Percentiles rank a stretch among this genome's conserved stretches.
Evolutionary conservation across 2,113 vertebrate species (phyloP).

Genomic region (Sakesphorus luctuosus): DNA sequence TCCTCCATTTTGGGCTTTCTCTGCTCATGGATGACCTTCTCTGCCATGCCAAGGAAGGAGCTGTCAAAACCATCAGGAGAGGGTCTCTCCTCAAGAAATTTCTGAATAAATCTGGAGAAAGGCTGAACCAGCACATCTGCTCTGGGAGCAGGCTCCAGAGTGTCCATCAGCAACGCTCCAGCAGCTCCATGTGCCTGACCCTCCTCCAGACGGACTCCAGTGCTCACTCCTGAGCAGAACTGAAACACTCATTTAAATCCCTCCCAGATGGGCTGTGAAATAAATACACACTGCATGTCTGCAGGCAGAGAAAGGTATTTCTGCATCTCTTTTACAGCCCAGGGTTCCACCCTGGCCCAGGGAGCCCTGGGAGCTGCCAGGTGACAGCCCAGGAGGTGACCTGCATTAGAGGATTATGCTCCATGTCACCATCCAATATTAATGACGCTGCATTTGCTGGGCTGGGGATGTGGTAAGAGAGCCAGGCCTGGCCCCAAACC

Average conservation of each 20-base stretch:
- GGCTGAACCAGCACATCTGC: neutral
- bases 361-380: neutral
- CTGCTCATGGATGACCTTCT: neutral
- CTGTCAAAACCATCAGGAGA: neutral
- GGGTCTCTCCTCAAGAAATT: neutral
- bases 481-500: neutral
- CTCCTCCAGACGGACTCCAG: neutral
- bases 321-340: neutral
- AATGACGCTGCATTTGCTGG: neutral
- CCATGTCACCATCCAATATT: neutral
- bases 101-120: neutral
- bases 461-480: neutral
- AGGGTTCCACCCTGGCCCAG: too few species aligned
- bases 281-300: neutral
- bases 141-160: neutral
- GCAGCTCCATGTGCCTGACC: neutral
- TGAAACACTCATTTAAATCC: neutral
- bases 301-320: neutral
- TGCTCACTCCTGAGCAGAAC: neutral
- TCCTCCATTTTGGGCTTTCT: neutral
- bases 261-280: neutral
- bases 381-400: neutral
- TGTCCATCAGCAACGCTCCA: accelerated
- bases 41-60: neutral
- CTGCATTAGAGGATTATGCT: too few species aligned